Evolutionary conservation across 2,888 invertebrate genomes (phyloP).

Genomic region (Holacanthella duospinosa): DNA sequence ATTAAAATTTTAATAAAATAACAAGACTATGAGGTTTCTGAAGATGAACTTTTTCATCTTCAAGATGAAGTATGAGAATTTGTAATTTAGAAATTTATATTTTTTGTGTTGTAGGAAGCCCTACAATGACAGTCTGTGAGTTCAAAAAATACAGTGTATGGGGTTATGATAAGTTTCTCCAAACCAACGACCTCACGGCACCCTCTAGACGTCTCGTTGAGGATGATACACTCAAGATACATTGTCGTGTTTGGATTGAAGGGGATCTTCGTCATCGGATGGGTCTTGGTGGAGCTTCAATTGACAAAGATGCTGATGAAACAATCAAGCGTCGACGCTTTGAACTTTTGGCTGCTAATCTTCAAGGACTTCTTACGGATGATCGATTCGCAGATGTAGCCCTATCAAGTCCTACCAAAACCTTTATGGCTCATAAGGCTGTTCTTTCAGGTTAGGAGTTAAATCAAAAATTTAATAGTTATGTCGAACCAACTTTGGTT

Average conservation of each 20-base stretch:
- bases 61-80: not conserved
- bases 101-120: conserved; percentile 26
- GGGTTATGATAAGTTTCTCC: conserved; percentile 36
- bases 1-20: no score
- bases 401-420: conserved; percentile 14
- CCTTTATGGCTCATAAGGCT: conserved; percentile 34
- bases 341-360: conserved; percentile 8
- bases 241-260: conserved; percentile 36
- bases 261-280: conserved; percentile 31
- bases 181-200: conserved; percentile 22
- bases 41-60: conserved; percentile 2
- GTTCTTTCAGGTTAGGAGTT: conserved; percentile 26
- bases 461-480: no score
- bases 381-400: conserved; percentile 22
- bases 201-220: conserved; percentile 27
- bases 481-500: no score
- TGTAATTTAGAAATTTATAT: no score
- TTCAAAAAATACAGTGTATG: conserved; percentile 35
- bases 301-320: conserved; percentile 20
- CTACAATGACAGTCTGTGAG: conserved; percentile 34
- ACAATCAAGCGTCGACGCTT: conserved; percentile 18
- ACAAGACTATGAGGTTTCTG: not conserved
- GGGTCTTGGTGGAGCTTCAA: conserved; percentile 26
- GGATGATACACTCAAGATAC: conserved; percentile 32
- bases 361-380: conserved; percentile 10